These are phyloP conservation scores for Mastigias papua DNA, from an alignment of 30 jellyfish, hydroid and myxozoan genomes.

Conservation along the genomic window DNA sequence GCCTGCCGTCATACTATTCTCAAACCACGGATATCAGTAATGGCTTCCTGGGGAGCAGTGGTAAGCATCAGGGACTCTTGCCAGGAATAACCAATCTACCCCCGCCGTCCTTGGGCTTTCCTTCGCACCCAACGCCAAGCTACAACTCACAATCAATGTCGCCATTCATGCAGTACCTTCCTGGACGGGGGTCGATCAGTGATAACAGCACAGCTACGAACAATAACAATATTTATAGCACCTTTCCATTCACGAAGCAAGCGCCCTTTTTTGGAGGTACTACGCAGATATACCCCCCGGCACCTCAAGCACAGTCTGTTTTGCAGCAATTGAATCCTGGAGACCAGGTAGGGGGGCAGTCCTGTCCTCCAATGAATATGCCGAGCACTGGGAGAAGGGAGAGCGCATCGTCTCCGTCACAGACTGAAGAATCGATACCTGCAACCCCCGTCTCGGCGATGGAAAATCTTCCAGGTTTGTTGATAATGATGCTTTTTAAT, in stretches of 20 bases:
- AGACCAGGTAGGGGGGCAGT: constrained; percentile 56
- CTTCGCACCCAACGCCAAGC: constrained; percentile 34
- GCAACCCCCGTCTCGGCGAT: constrained; percentile 74
- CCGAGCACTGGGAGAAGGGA: constrained; percentile 59
- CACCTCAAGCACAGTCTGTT: constrained; percentile 52
- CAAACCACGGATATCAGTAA: constrained; percentile 22
- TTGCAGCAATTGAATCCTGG: constrained; percentile 42
- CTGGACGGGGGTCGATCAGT: constrained; percentile 23
- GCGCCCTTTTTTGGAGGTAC: constrained; percentile 69
- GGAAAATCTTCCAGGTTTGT: constrained; percentile 53
- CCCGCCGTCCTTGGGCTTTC: constrained; percentile 61
- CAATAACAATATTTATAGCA: constrained; percentile 63
- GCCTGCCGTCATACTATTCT: constrained; percentile 44
- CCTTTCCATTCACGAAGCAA: constrained; percentile 32
- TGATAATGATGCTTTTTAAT: background rate
- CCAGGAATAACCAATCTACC: constrained; percentile 61
- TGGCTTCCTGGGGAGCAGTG: constrained; percentile 31
- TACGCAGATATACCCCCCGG: constrained; percentile 93
- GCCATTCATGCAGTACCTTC: constrained; percentile 40
- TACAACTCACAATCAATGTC: constrained; percentile 46
- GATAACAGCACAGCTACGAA: constrained; percentile 61
- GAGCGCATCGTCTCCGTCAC: constrained; percentile 68
- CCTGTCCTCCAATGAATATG: constrained; percentile 53
- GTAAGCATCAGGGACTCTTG: constrained; percentile 47
- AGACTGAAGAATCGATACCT: constrained; percentile 54